Conservation (phyloP, 2,113 vertebrate genomes). For the Sorex fumeus region DNA sequence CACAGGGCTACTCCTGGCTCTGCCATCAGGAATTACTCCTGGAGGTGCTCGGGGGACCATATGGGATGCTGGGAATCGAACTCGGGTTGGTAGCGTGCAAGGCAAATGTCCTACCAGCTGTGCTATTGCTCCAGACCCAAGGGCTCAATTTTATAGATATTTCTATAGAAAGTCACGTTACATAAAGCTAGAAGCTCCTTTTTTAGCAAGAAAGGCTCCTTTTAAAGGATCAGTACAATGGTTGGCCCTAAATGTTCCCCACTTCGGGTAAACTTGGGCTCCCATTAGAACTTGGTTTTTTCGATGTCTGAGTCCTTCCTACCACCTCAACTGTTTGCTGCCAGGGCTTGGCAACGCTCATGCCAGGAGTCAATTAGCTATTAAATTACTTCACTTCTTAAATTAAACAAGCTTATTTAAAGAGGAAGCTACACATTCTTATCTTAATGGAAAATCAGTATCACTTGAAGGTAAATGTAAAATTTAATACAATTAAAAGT, state of each 20-base stretch:
- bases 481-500: not conserved
- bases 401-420: not conserved
- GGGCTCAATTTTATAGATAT: not conserved
- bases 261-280: not conserved
- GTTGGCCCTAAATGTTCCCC: not conserved
- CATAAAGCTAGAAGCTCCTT: not conserved
- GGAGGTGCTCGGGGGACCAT: no score
- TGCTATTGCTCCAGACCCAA: not conserved
- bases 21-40: no score
- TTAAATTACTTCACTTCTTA: not conserved
- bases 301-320: not conserved
- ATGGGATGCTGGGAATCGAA: no score
- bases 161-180: not conserved
- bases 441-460: slow-evolving; percentile 8
- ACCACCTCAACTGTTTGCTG: not conserved
- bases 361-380: not conserved
- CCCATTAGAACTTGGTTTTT: not conserved
- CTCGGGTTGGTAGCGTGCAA: no score
- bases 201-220: not conserved
- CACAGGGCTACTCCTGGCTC: no score
- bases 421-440: not conserved
- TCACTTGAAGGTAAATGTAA: not conserved
- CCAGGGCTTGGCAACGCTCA: not conserved
- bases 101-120: no score
- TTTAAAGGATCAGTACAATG: not conserved